Evolutionary conservation across 2,797 vertebrate genomes (phyloP).

Genomic region (Neosilurus hyrtlii): DNA sequence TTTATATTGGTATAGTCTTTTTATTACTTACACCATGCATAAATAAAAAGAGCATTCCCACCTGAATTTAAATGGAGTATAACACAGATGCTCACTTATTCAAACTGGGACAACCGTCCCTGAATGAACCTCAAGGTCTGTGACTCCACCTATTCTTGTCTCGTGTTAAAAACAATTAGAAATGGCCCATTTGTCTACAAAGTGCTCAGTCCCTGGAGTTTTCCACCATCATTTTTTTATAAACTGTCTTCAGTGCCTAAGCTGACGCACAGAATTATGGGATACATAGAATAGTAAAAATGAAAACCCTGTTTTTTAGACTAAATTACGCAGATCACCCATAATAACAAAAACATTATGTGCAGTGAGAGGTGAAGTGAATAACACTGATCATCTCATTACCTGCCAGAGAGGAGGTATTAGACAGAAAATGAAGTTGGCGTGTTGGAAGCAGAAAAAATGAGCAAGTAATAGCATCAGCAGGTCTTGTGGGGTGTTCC

Average conservation of each 20-base stretch:
- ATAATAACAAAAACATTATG: no score
- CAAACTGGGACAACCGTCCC: background rate
- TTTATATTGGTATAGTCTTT: no score
- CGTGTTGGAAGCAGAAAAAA: no score
- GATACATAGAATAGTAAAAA: background rate
- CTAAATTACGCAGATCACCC: no score
- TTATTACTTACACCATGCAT: background rate
- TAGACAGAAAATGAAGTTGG: no score
- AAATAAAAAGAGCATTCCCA: background rate
- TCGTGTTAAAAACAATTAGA: background rate
- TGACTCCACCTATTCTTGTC: background rate
- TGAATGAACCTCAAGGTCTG: background rate
- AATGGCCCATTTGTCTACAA: background rate
- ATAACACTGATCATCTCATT: no score
- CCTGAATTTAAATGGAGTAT: background rate
- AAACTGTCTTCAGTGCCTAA: background rate
- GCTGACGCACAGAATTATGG: background rate
- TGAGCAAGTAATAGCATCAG: no score
- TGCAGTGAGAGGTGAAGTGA: no score
- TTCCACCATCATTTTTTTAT: background rate
- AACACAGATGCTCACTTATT: background rate
- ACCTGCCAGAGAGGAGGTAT: no score
- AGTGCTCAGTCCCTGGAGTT: background rate
- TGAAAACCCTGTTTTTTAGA: no score
- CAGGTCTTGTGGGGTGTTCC: no score